Evolutionary conservation across 2,113 vertebrate genomes (phyloP).

Genomic region (Catharus bicknelli): DNA sequence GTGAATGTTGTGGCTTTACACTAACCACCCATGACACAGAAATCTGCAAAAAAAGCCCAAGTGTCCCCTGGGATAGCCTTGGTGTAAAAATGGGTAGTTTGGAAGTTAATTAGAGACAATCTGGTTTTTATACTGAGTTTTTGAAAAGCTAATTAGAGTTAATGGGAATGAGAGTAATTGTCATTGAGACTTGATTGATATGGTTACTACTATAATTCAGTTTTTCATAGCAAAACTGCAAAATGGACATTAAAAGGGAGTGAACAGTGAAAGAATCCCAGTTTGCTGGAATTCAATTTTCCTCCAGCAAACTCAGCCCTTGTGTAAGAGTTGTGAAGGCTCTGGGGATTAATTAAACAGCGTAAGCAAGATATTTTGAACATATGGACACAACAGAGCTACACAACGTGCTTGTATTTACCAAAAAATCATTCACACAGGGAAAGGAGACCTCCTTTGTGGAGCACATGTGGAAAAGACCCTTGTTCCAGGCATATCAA

Average conservation of each 20-base stretch:
- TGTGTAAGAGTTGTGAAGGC: not conserved
- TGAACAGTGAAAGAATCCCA: not conserved
- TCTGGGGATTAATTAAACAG: not conserved
- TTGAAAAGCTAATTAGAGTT: not conserved
- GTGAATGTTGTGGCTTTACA: not conserved
- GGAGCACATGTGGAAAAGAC: not conserved
- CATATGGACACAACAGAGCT: not conserved
- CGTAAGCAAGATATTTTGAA: not conserved
- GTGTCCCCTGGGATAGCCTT: not conserved
- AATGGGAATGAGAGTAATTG: not conserved
- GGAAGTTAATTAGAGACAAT: slow-evolving; percentile 16
- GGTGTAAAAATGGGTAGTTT: not conserved
- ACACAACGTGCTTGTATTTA: not conserved
- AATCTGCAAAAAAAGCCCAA: not conserved
- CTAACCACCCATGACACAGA: not conserved
- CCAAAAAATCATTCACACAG: not conserved
- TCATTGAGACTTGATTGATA: not conserved
- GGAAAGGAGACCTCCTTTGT: not conserved
- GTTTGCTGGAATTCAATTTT: slow-evolving; percentile 1
- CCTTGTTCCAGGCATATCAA: not conserved
- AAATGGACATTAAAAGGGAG: not conserved
- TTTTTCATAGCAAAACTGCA: not conserved
- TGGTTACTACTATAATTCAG: not conserved
- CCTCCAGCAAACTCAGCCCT: not conserved
- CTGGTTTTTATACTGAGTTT: not conserved